phyloP scores from a whole-genome alignment of 2,888 invertebrate species.

The Gasteruption jaculator region DNA sequence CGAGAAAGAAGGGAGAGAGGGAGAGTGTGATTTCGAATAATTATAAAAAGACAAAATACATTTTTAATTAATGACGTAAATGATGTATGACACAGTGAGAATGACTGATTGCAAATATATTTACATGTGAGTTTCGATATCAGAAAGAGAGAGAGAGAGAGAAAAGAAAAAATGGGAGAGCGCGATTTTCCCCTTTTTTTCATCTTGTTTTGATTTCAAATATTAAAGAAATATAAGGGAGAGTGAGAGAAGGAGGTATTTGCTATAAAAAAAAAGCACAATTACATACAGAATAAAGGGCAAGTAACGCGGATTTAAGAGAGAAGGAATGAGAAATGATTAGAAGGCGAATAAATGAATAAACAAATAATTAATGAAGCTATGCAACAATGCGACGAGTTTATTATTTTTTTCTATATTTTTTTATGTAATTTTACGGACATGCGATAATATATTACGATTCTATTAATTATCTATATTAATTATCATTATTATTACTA shows the following conservation, averaged over 20 bases:
- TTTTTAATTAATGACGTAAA: no score
- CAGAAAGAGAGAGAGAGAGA: conserved; percentile 15
- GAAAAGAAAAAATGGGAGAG: conserved; percentile 24
- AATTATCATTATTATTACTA: conserved; percentile 18
- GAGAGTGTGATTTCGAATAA: no score
- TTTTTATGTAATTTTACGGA: conserved; percentile 52
- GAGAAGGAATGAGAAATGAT: no score
- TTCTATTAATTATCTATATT: conserved; percentile 28
- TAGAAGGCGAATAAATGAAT: conserved; percentile 21
- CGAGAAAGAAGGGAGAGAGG: conserved; percentile 14
- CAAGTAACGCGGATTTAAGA: no score
- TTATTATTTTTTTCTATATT: conserved; percentile 53
- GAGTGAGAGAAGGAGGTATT: no score
- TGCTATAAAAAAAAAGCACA: no score
- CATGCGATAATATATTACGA: conserved; percentile 44
- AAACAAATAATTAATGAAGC: conserved; percentile 31
- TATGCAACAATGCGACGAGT: no score
- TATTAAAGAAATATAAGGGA: conserved; percentile 20
- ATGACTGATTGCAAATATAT: no score
- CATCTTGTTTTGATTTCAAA: conserved; percentile 17
- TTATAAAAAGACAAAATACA: no score
- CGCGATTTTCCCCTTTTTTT: conserved; percentile 18
- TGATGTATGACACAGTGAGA: no score
- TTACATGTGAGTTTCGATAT: no score
- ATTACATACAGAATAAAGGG: no score